These are phyloP conservation scores for Enteromius trimaculatus DNA, from an alignment of 2,797 vertebrate genomes.

Conservation along the genomic window DNA sequence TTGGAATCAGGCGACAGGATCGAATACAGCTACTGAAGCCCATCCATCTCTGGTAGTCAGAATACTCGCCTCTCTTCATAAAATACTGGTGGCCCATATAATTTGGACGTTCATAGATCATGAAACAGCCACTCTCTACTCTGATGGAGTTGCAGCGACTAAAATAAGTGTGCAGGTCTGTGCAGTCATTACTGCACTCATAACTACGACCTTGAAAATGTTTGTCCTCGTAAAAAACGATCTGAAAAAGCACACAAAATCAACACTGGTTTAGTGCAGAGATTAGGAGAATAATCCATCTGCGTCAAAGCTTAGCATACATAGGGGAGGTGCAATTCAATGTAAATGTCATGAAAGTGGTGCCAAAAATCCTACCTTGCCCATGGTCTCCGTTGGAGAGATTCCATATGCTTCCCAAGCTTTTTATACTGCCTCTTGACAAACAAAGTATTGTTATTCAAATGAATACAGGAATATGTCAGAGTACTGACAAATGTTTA, in stretches of 20 bases:
- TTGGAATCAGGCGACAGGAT: conserved; percentile 79
- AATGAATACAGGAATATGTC: conserved; percentile 75
- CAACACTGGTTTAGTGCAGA: background rate
- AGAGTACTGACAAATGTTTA: conserved; percentile 78
- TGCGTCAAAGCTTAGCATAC: background rate
- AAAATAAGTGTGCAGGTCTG: conserved; percentile 81
- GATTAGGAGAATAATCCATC: conserved; percentile 5
- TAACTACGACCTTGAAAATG: conserved; percentile 83
- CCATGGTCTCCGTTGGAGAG: conserved; percentile 84
- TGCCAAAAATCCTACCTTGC: conserved; percentile 77
- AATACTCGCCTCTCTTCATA: conserved; percentile 81
- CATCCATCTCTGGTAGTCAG: conserved; percentile 83
- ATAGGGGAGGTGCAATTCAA: conserved; percentile 21
- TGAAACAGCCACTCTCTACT: conserved; percentile 83
- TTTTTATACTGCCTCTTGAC: conserved; percentile 81
- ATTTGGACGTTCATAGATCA: conserved; percentile 83
- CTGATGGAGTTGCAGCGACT: conserved; percentile 82
- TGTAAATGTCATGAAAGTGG: conserved; percentile 21
- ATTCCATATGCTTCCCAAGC: conserved; percentile 80
- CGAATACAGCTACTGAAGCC: conserved; percentile 81
- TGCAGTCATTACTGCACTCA: conserved; percentile 83
- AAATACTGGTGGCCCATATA: conserved; percentile 84
- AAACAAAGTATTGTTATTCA: conserved; percentile 85
- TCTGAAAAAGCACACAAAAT: conserved; percentile 65
- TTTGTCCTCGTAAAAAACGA: conserved; percentile 84